Evolutionary conservation across 2,113 vertebrate genomes (phyloP), one percentile per base, ranked within the genome.

Genomic region (Calidris pygmaea): DNA sequence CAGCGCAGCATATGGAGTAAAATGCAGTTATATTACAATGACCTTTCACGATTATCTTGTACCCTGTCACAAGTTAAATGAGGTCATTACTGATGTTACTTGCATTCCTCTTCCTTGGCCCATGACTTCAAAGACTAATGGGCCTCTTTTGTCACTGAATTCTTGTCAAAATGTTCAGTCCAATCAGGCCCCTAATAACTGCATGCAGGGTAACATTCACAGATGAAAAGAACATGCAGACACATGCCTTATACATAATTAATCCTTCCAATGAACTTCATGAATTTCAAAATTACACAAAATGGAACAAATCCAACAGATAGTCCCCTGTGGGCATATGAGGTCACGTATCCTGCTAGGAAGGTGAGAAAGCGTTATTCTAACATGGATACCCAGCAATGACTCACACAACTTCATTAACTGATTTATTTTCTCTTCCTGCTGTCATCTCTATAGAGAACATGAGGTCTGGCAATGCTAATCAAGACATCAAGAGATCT

Each of bases 1-100:
- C 65, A 72, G 89, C 6, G 48, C 59, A 58, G 73, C 87, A 73
- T 52, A 89, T n/a, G 66, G 92, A 94, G 73, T 45, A 85, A 93
- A 93, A 82, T 7, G 1, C 53, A 60, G 70, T 13, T 70, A 87
- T 22, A 91, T 75, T 96, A 79, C 91, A 73, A 39, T 79, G 92
- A 97, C 89, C 96, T 96, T 95, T 87, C 80, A 73, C 72, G 89
- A 94, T 93, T 95, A 93, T 93, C 94, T 95, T 95, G 94, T 96
- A 76, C 70, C 75, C 89, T 95, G 92, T 87, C 92, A 95, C 74
- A 89, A 96, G 96, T 92, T 95, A 96, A 96, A 94, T 90, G 96
- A 97, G 96, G 95, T 96, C 94, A 89, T 97, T 96, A 96, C 85
- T 91, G 95, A 97, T 97, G 93, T 91, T 96, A 43, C 94, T 93